These are phyloP conservation scores for Fulmarus glacialis DNA, from an alignment of 2,113 vertebrate genomes.

Conservation along the genomic window DNA sequence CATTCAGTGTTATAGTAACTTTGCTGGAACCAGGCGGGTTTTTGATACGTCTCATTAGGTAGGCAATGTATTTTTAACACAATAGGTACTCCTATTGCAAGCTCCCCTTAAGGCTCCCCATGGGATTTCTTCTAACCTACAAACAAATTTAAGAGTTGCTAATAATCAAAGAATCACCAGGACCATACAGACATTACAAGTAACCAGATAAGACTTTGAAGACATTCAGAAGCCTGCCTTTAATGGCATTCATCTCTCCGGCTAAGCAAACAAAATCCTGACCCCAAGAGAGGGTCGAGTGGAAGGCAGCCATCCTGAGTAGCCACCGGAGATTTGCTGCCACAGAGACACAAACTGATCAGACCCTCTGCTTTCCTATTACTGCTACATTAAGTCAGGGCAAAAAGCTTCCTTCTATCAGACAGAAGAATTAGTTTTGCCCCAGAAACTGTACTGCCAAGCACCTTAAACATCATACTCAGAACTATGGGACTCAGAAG, in stretches of 20 bases:
- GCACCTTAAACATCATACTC: neutral
- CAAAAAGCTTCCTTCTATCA: neutral
- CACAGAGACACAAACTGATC: neutral
- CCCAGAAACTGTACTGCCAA: neutral
- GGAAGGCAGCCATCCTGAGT: neutral
- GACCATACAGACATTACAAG: neutral
- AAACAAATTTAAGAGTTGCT: neutral
- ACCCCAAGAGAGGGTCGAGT: neutral
- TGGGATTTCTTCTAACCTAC: neutral
- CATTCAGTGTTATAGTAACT: neutral
- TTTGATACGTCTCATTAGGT: neutral
- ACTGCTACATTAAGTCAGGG: neutral
- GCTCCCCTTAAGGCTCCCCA: neutral
- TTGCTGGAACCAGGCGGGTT: neutral
- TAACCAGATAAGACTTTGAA: neutral
- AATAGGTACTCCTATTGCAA: neutral
- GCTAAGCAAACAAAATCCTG: neutral
- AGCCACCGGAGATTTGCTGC: neutral
- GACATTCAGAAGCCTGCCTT: neutral
- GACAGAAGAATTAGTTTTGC: neutral
- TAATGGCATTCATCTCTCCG: neutral
- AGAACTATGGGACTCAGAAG: neutral
- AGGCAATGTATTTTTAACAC: neutral
- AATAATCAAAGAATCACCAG: neutral
- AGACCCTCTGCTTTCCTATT: neutral